phyloP scores from a whole-genome alignment of 2,113 vertebrate species.

The Gambusia holbrooki region DNA sequence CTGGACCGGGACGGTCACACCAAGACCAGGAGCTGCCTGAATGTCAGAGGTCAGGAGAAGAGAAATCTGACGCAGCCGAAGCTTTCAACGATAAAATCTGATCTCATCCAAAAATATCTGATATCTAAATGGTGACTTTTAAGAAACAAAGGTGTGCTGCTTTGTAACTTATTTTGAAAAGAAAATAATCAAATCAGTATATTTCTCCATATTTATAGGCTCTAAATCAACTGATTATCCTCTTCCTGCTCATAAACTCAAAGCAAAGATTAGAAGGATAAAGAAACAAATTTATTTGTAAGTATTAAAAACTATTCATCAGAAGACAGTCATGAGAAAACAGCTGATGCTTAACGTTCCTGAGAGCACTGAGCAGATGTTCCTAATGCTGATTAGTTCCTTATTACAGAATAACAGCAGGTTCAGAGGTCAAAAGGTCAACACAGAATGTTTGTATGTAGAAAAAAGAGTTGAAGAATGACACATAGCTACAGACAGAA shows the following conservation, averaged over 20 bases:
- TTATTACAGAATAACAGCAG: neutral
- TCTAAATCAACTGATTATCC: neutral
- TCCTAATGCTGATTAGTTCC: neutral
- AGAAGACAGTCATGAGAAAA: neutral
- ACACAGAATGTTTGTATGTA: neutral
- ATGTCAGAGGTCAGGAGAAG: constrained; percentile 74
- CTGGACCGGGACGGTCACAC: constrained; percentile 69
- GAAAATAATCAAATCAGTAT: neutral
- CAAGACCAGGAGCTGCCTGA: constrained; percentile 73
- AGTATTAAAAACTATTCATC: neutral
- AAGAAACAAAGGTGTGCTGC: neutral
- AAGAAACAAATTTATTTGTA: neutral
- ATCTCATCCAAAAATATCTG: neutral
- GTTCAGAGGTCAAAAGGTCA: neutral
- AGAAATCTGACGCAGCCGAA: neutral
- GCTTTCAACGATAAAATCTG: neutral
- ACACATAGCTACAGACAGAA: neutral
- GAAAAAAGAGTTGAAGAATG: neutral
- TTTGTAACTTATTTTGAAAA: neutral
- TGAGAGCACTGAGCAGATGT: neutral
- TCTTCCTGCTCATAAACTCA: neutral
- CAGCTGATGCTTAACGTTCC: no score
- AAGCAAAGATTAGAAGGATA: neutral
- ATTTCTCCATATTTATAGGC: neutral
- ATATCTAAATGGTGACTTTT: neutral